Conservation (phyloP, 2,888 invertebrate species). For the Eupithecia abbreviata region DNA sequence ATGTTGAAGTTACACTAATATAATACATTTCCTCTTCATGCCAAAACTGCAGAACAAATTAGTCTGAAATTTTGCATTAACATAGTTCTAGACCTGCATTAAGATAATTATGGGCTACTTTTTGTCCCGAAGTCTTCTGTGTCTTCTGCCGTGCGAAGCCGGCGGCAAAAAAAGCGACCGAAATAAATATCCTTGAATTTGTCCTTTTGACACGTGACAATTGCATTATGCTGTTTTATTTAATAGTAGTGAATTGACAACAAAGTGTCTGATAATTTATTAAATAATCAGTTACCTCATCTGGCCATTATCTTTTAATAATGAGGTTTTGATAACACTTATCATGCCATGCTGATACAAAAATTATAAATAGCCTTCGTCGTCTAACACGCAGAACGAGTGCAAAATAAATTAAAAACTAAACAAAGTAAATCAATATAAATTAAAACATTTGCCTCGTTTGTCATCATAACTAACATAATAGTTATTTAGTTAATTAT, state of each 20-base stretch:
- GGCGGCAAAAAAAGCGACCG: no score
- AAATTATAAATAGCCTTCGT: background rate
- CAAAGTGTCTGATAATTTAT: background rate
- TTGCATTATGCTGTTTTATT: background rate
- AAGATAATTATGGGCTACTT: no score
- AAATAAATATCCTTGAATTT: no score
- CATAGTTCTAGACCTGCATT: no score
- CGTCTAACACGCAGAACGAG: background rate
- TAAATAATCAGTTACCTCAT: conserved; percentile 7
- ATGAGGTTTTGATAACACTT: conserved; percentile 7
- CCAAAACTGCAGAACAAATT: background rate
- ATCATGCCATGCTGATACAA: background rate
- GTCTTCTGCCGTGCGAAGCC: no score
- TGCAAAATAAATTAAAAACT: background rate
- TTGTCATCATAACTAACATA: background rate
- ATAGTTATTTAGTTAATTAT: background rate
- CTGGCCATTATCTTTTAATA: background rate
- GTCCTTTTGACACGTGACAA: background rate
- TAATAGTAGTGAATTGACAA: no score
- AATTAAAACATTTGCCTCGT: background rate
- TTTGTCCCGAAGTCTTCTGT: no score
- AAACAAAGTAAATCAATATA: background rate
- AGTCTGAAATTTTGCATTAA: background rate
- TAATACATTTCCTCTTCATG: no score
- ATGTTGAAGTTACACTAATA: background rate